Conservation (phyloP, 2,113 vertebrate species). For the Mugil cephalus region DNA sequence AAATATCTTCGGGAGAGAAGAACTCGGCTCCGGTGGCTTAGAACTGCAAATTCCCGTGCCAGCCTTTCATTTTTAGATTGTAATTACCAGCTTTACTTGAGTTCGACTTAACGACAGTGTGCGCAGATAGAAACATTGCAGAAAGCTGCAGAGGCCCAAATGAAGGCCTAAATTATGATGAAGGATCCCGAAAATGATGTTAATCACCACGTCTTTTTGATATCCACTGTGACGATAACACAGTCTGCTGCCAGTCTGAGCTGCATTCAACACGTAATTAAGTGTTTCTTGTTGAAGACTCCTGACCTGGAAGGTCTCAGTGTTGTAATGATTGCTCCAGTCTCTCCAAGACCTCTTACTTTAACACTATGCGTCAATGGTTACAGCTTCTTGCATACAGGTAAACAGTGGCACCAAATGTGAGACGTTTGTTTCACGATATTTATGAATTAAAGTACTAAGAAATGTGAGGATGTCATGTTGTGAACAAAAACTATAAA, state of each 20-base stretch:
- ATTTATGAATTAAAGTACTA: neutral
- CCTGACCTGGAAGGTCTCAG: neutral
- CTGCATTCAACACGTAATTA: neutral
- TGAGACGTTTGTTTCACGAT: too few species aligned
- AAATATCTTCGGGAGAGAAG: too few species aligned
- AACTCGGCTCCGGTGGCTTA: neutral
- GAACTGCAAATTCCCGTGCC: constrained; percentile 38
- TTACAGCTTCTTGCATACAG: neutral
- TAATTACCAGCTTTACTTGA: constrained; percentile 68
- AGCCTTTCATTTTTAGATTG: constrained; percentile 51
- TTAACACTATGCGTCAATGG: neutral
- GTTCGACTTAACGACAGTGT: constrained; percentile 59
- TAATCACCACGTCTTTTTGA: constrained; percentile 1
- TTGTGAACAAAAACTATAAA: constrained; percentile 33
- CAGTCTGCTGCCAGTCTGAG: neutral
- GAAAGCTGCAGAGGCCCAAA: constrained; percentile 33
- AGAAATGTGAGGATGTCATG: neutral
- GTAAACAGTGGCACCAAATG: neutral
- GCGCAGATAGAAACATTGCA: constrained; percentile 35
- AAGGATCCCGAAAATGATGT: constrained; percentile 3
- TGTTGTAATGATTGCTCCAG: neutral
- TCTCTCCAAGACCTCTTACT: neutral
- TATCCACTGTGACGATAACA: neutral
- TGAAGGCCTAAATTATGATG: constrained; percentile 11
- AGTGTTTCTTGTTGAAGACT: too few species aligned